phyloP scores from a whole-genome alignment of 1,140 invertebrate species.

The Tetramorium parvispinum region DNA sequence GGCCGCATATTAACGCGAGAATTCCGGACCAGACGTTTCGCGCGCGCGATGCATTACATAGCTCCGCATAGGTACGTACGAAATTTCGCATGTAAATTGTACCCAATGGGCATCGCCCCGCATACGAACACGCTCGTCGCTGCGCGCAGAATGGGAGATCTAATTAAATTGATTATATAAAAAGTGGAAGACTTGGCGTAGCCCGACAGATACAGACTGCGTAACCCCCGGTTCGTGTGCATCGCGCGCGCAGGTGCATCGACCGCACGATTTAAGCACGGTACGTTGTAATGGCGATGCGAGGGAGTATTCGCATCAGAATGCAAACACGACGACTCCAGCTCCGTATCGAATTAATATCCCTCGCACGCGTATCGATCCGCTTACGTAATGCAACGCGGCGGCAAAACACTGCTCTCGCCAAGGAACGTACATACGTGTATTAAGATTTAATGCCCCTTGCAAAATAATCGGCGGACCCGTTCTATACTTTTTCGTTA shows the following conservation, averaged over 20 bases:
- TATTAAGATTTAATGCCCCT: conserved; percentile 52
- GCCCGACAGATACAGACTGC: neutral
- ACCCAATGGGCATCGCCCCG: neutral
- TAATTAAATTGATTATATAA: conserved; percentile 38
- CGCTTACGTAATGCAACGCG: neutral
- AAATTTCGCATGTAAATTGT: conserved; percentile 51
- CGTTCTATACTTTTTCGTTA: conserved; percentile 60
- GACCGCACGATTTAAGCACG: conserved; percentile 6
- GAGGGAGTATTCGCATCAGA: neutral
- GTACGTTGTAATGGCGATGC: neutral
- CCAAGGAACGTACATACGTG: neutral
- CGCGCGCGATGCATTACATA: neutral
- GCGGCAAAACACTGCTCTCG: neutral
- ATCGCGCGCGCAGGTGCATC: neutral
- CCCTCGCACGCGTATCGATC: neutral
- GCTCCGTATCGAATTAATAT: conserved; percentile 45
- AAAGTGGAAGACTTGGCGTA: neutral
- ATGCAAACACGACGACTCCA: conserved; percentile 15
- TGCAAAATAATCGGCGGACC: conserved; percentile 52
- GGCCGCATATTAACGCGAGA: conserved; percentile 29
- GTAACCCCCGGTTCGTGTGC: neutral
- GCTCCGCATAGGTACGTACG: neutral
- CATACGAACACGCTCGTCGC: neutral
- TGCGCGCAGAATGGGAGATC: neutral
- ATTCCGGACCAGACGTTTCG: neutral